Evolutionary conservation across 2,113 vertebrate genomes (phyloP).

Genomic region (Symphodus melops): DNA sequence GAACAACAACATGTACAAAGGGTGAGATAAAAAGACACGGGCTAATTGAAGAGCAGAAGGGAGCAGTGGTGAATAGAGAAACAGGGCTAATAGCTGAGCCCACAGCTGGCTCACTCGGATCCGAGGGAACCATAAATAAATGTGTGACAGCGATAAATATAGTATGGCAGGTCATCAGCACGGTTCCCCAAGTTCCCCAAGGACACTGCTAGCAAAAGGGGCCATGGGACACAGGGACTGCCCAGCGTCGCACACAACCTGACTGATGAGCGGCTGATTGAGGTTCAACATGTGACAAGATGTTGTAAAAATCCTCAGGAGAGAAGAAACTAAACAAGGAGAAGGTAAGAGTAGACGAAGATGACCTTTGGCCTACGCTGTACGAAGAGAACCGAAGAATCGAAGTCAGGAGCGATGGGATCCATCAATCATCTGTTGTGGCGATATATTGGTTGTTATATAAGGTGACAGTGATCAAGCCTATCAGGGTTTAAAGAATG

Average conservation of each 20-base stretch:
- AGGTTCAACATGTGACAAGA: conserved; percentile 2
- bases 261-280: conserved; percentile 54
- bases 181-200: conserved; percentile 50
- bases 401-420: conserved; percentile 30
- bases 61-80: conserved; percentile 13
- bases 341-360: conserved; percentile 17
- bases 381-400: conserved; percentile 18
- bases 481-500: conserved; percentile 39
- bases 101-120: conserved; percentile 44
- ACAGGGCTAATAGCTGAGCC: conserved; percentile 47
- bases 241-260: conserved; percentile 22
- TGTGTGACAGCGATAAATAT: conserved; percentile 72
- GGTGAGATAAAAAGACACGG: neutral
- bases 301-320: neutral
- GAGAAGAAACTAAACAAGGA: neutral
- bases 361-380: conserved; percentile 46
- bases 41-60: conserved; percentile 47
- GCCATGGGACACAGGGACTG: conserved; percentile 19
- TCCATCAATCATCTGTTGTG: conserved; percentile 52
- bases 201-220: conserved; percentile 47
- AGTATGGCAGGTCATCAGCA: conserved; percentile 70
- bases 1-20: neutral
- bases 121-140: conserved; percentile 63
- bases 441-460: conserved; percentile 50
- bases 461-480: conserved; percentile 38